A percentile compares a stretch with the other conserved stretches of the same genome.
These are phyloP conservation scores for Distichodus sexfasciatus DNA, from an alignment of 2,797 vertebrate genomes.

Conservation along the genomic window DNA sequence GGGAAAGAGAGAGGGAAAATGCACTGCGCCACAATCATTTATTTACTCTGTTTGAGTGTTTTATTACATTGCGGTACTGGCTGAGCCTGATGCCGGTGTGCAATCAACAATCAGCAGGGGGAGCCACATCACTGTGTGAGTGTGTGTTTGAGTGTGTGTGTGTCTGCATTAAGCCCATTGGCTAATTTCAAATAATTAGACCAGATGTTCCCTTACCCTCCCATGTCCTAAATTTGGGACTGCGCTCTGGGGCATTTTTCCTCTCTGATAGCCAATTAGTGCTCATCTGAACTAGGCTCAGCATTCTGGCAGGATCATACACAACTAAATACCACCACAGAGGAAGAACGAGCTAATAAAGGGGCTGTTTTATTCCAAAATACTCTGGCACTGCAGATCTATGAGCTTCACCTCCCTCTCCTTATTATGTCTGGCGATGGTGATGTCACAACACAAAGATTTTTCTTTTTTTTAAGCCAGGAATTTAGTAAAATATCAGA, in stretches of 20 bases:
- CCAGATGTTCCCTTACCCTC: constrained; percentile 2
- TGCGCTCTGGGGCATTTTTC: background rate
- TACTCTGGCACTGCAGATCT: too few relatives aligned
- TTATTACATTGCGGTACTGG: constrained; percentile 23
- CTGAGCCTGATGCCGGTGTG: background rate
- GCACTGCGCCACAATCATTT: constrained; percentile 17
- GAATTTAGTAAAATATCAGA: too few relatives aligned
- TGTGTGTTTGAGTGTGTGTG: background rate
- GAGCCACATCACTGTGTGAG: constrained; percentile 19
- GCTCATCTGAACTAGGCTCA: background rate
- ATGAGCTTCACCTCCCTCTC: too few relatives aligned
- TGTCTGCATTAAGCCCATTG: background rate
- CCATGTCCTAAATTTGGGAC: background rate
- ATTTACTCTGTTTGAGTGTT: constrained; percentile 32
- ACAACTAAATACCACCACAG: background rate
- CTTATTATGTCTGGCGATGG: too few relatives aligned
- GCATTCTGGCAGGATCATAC: background rate
- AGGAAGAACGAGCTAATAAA: too few relatives aligned
- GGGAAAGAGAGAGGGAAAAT: too few relatives aligned
- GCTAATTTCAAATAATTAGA: constrained; percentile 11
- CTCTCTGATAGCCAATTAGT: constrained; percentile 1
- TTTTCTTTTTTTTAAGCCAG: too few relatives aligned
- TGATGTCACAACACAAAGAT: too few relatives aligned
- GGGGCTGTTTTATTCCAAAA: too few relatives aligned
- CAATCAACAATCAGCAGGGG: constrained; percentile 39